Conservation (phyloP, 2,888 invertebrate genomes). For the Acheta domesticus region DNA sequence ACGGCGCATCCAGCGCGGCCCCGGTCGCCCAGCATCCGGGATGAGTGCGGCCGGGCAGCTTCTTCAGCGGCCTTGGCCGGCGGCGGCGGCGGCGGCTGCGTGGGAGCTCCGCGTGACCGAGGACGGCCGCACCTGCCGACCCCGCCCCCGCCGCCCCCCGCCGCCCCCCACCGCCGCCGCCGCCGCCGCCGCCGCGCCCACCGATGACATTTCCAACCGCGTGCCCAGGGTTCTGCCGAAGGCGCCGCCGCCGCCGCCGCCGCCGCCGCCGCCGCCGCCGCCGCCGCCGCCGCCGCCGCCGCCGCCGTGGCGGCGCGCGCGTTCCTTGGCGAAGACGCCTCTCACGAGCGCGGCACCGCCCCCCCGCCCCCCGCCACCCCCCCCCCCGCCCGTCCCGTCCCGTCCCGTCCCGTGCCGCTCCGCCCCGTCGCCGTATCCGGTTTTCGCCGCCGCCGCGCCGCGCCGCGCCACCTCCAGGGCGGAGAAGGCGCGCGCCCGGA, state of each 20-base stretch:
- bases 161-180: background rate
- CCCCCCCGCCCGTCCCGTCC: background rate
- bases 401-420: background rate
- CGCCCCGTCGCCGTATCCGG: background rate
- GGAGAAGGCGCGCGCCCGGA: background rate
- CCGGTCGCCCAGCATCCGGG: slow-evolving; percentile 9
- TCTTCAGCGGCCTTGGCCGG: slow-evolving; percentile 3
- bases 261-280: slow-evolving; percentile 21
- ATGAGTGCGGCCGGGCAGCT: slow-evolving; percentile 1
- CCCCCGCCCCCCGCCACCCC: background rate
- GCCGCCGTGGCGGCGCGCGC: background rate
- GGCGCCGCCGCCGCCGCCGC: slow-evolving; percentile 21
- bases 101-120: background rate
- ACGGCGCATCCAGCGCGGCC: slow-evolving; percentile 9
- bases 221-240: slow-evolving; percentile 21
- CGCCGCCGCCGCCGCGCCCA: slow-evolving; percentile 23
- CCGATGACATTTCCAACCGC: background rate
- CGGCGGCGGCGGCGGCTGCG: slow-evolving; percentile 5
- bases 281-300: slow-evolving; percentile 20
- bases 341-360: slow-evolving; percentile 10
- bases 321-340: background rate
- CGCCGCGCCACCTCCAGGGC: background rate
- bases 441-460: background rate
- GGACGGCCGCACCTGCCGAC: slow-evolving; percentile 18
- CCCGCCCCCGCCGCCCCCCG: slow-evolving; percentile 18